Evolutionary conservation across 2,797 vertebrate species (phyloP).

Genomic region (Phataginus tetradactyla): DNA sequence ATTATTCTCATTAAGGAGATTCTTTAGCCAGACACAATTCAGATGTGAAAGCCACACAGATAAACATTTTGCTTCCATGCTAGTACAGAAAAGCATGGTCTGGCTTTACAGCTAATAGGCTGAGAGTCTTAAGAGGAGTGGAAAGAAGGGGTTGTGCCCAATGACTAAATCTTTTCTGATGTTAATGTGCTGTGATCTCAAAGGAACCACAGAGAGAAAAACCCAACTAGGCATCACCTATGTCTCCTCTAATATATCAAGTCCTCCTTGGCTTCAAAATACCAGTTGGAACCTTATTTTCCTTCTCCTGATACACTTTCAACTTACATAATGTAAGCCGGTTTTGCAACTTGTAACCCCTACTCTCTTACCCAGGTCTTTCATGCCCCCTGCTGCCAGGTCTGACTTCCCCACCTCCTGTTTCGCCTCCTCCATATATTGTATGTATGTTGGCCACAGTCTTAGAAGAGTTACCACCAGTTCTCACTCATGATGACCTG

Average conservation of each 20-base stretch:
- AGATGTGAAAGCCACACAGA: neutral
- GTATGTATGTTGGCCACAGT: neutral
- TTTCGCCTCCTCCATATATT: neutral
- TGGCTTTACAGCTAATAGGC: neutral
- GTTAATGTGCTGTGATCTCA: neutral
- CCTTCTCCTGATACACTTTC: neutral
- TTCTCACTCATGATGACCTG: neutral
- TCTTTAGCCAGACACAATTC: neutral
- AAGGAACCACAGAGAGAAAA: neutral
- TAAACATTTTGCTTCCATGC: neutral
- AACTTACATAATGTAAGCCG: neutral
- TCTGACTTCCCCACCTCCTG: neutral
- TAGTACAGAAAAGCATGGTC: neutral
- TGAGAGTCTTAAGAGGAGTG: neutral
- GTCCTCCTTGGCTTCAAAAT: neutral
- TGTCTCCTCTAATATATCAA: neutral
- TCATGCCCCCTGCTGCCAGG: neutral
- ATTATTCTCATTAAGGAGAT: neutral
- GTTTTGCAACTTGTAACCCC: neutral
- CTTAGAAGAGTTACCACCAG: neutral
- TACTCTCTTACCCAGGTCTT: neutral
- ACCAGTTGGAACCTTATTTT: neutral
- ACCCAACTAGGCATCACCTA: neutral
- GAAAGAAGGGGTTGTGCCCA: neutral
- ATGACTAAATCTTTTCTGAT: neutral